Evolutionary conservation across 1,140 invertebrate genomes (phyloP), one percentile per base, ranked within the genome.

Genomic region (Galleria mellonella): DNA sequence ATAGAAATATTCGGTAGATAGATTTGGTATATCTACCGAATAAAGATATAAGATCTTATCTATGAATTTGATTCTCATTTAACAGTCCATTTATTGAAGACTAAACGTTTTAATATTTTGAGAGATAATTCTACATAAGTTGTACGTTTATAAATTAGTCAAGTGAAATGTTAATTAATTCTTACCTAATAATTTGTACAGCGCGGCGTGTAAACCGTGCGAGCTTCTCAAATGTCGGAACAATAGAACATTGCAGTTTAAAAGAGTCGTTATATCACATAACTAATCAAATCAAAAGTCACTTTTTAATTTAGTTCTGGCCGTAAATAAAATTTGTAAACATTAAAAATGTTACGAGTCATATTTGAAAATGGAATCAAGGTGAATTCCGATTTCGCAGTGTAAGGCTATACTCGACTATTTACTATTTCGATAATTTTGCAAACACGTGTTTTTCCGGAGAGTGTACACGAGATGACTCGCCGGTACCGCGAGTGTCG

Each of bases 401-500:
- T 43, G 11, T 12, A 11, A 10, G 12, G 12, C 10, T 10, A 32
- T 15, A 29, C n/a, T 29, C 1, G n/a, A 3, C 10, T 10, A 5
- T 11, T 31, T 38, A 32, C 11, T 33, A 17, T 31, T 35, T 35
- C 13, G 32, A 38, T 33, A 42, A 39, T 55, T 44, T 55, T 32
- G 49, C 43, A 30, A 40, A 41, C 52, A 49, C 47, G 48, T 48
- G 51, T 13, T 23, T 23, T 23, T 23, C 17, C 17, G 17, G 17
- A 36, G 44, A 43, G 12, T 1, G 13, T 23, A 37, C 29, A 57
- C 55, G 69, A 63, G 48, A 50, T 54, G 60, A 66, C 70, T 65
- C 52, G 62, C 43, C 62, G 39, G 62, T 47, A 42, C 68, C 62
- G 65, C 75, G 77, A 55, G 64, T 66, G 59, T 72, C 63, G 63